Base-by-base conservation (phyloP, 1,140 invertebrate genomes). In the Calephelis nemesis region DNA sequence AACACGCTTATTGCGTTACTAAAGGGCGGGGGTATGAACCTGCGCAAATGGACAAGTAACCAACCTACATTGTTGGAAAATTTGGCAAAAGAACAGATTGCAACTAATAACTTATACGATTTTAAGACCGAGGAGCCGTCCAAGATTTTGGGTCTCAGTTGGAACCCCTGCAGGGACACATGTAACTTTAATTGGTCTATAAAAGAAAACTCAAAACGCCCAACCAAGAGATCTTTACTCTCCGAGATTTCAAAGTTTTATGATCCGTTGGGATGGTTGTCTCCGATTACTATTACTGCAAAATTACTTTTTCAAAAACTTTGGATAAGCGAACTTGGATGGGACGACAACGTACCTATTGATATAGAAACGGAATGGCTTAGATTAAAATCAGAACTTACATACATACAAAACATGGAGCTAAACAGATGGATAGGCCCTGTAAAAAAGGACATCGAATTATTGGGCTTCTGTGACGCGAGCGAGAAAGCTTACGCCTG, bases 261-360 rank as follows among this genome's bases (percentile, higher is more conserved):
- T 67, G 84, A 90, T 68, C 82, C 83, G 10, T 48, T 85, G 6
- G 88, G 88, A 9, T 82, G 80, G 54, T 63, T 92, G 5, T 66
- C 78, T 6, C 90, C 90, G 7, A 65, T 83, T 7, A 81, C 82
- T 8, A 74, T 92, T 11, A 70, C 60, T 7, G 80, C 80, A 13
- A 91, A 92, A 73, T 75, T 89, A 7, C 47, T 92, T 4, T 81
- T 92, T 19, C 86, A 92, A 79, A 63, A 75, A n/a, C 40, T 92
- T 1, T 88, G 88, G 83, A 65, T 62, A 12, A 39, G 4, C 30
- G 76, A 79, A 13, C 30, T 82, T 5, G 74, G 65, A n/a, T 92
- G 88, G 90, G 87, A 92, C 68, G 78, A 83, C 50, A 10, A 50
- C 5, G 9, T 90, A 62, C 77, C 83, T 0, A 13, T 2, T n/a